These are phyloP conservation scores for Ectemnius continuus DNA, from an alignment of 2,888 invertebrate genomes.

Conservation along the genomic window DNA sequence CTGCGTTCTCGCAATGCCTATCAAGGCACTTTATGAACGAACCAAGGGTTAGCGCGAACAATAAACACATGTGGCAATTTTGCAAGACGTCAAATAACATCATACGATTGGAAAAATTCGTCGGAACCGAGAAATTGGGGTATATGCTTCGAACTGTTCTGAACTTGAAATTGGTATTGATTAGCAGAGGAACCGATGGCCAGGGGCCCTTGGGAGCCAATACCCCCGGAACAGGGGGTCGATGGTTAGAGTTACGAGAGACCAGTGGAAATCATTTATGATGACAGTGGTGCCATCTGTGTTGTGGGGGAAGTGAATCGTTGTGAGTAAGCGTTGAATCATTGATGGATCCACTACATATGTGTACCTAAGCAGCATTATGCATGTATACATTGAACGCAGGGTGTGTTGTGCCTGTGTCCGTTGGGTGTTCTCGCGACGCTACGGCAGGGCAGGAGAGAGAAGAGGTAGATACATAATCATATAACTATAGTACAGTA, in stretches of 20 bases:
- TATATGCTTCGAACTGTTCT: too few species aligned
- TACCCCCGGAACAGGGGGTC: neutral
- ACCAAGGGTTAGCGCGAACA: neutral
- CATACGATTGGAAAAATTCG: neutral
- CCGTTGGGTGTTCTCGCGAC: neutral
- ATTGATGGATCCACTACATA: slow-evolving; percentile 10
- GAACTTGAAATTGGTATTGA: too few species aligned
- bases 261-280: neutral
- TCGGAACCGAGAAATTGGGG: neutral
- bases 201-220: too few species aligned
- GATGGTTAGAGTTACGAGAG: neutral
- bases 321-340: slow-evolving; percentile 4
- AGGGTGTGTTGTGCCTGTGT: neutral
- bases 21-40: neutral
- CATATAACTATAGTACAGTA: too few species aligned
- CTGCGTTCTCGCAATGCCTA: too few species aligned
- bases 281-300: neutral
- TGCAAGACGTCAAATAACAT: neutral
- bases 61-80: neutral
- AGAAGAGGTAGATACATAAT: neutral
- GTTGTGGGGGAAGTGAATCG: neutral
- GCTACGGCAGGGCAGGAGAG: slow-evolving; percentile 2
- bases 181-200: too few species aligned
- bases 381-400: neutral
- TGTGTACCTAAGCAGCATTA: too few species aligned